Evolutionary conservation across 2,113 vertebrate genomes (phyloP), one percentile per base, ranked within the genome.

Genomic region (Dascyllus trimaculatus): DNA sequence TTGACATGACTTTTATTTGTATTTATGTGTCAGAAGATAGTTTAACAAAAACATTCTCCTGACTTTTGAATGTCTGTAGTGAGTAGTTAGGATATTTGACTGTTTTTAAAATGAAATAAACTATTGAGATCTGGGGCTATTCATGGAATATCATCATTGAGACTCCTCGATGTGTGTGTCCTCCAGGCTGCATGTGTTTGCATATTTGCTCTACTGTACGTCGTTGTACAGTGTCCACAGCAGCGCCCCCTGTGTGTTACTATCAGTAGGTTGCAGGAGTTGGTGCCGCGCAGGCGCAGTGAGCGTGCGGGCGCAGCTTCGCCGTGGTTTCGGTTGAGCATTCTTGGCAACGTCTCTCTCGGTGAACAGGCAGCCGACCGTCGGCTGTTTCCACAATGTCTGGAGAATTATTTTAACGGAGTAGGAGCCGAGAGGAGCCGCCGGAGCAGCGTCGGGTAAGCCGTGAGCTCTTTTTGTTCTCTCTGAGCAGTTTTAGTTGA

Each of bases 241-340:
- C 54, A 56, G 29, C 49, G 75, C 49, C 61, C 82, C 70, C 62
- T 78, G 67, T 84, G 54, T 53, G 69, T 89, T 91, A 92, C 89
- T 91, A 93, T 81, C 71, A 56, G 79, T 73, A 68, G 71, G 85
- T 32, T 87, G 81, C 85, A 59, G 71, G 79, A 75, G 75, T 49
- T 56, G 43, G 40, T 72, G 43, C 21, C 25, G 90, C 93, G 89
- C 95, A 93, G 40, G 95, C 94, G 93, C 91, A 72, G 67, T 77
- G 71, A 8, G 62, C 10, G 80, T 67, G 89, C 81, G 92, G 84
- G 91, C 74, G 87, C 89, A 87, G 89, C 88, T 85, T 49, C 87
- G 73, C 90, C 78, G 89, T 92, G 93, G 94, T 95, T 94, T 95
- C 92, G 92, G 93, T 93, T 92, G 93, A 92, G 82, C 88, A 89